Percentiles rank a stretch among this genome's conserved stretches.
Conservation (phyloP, 1,140 invertebrate species). For the Tetramorium simillimum region DNA sequence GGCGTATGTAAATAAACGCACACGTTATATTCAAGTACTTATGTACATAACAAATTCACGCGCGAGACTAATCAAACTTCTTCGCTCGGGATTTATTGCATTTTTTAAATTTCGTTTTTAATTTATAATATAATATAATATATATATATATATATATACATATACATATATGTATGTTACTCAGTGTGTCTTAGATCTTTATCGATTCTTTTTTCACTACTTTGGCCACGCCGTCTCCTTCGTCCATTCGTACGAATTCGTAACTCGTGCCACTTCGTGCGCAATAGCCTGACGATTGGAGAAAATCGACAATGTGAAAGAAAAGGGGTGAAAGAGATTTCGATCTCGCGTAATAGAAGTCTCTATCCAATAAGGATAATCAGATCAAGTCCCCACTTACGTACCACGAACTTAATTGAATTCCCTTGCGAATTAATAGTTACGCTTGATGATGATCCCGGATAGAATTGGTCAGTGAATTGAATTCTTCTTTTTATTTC, state of each 20-base stretch:
- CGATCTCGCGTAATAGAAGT: constrained; percentile 57
- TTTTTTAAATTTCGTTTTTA: constrained; percentile 62
- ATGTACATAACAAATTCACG: constrained; percentile 72
- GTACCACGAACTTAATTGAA: constrained; percentile 52
- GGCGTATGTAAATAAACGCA: constrained; percentile 8
- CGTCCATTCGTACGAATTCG: constrained; percentile 24
- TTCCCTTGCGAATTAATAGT: constrained; percentile 54
- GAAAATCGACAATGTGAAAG: constrained; percentile 43
- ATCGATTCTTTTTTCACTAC: neutral
- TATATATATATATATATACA: constrained; percentile 11
- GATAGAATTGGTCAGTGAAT: constrained; percentile 35
- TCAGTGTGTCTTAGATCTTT: constrained; percentile 22
- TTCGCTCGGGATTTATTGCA: constrained; percentile 44
- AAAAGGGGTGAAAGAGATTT: constrained; percentile 46
- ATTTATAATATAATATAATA: constrained; percentile 2
- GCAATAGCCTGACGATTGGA: constrained; percentile 9
- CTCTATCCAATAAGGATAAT: constrained; percentile 58
- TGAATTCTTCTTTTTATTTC: constrained; percentile 11
- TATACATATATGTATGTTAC: constrained; percentile 19
- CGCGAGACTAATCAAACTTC: constrained; percentile 58
- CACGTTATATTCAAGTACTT: constrained; percentile 66
- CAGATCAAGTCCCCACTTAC: constrained; percentile 48
- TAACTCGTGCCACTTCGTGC: constrained; percentile 19
- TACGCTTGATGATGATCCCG: constrained; percentile 53
- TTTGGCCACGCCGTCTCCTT: constrained; percentile 17